A percentile compares a stretch with the other conserved stretches of the same genome.
Conservation (phyloP, 2,888 invertebrate genomes). For the Sphinx pinastri region DNA sequence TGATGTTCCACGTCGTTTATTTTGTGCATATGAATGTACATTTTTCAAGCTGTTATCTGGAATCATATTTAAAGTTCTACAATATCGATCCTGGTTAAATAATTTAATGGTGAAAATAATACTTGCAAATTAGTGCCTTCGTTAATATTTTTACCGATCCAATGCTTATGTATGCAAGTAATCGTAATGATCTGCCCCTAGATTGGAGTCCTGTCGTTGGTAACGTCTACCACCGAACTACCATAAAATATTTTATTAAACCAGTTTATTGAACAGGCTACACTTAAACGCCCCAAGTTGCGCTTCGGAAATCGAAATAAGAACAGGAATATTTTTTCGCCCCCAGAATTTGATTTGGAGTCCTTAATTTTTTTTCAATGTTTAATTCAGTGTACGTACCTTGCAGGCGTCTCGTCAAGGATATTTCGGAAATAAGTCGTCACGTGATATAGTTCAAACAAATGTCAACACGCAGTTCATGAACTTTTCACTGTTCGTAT, state of each 20-base stretch:
- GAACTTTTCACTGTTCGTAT: constrained; percentile 82
- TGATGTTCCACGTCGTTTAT: not conserved
- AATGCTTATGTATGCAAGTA: not conserved
- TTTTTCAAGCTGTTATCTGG: not conserved
- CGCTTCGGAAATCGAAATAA: constrained; percentile 46
- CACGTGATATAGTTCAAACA: constrained; percentile 78
- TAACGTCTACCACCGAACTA: constrained; percentile 46
- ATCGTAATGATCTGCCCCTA: constrained; percentile 48
- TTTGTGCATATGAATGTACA: not conserved
- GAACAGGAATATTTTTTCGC: constrained; percentile 31
- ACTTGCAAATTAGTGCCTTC: not conserved
- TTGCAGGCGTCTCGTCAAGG: constrained; percentile 50
- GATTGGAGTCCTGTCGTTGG: constrained; percentile 45
- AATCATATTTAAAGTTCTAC: not conserved
- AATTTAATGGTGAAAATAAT: not conserved
- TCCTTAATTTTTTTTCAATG: not conserved
- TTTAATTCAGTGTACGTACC: constrained; percentile 58
- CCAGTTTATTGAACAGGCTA: constrained; percentile 71
- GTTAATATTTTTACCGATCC: not conserved
- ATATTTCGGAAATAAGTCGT: constrained; percentile 53
- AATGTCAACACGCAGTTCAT: constrained; percentile 80
- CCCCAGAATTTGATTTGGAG: not conserved
- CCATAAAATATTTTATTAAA: constrained; percentile 75
- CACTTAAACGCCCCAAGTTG: constrained; percentile 53
- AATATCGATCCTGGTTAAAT: not conserved